phyloP scores from a whole-genome alignment of 2,113 vertebrate genomes.

The Felis chaus region DNA sequence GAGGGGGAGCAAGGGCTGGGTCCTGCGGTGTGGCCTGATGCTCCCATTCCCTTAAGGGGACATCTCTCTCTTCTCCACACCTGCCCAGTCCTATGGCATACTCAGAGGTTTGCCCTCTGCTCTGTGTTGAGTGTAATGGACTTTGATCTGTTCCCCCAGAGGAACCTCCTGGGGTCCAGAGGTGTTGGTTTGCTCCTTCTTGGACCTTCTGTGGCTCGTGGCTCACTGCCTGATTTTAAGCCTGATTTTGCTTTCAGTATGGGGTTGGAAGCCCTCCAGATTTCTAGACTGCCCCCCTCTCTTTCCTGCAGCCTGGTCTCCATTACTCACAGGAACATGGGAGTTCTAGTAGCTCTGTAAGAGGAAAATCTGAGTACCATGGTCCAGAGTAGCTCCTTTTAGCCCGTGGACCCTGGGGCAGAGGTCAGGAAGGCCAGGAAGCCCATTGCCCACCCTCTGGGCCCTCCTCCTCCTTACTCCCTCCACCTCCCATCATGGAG shows the following conservation, averaged over 20 bases:
- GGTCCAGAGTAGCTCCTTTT: neutral
- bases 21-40: neutral
- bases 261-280: neutral
- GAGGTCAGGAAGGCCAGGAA: neutral
- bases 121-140: neutral
- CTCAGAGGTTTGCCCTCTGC: neutral
- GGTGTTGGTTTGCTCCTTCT: neutral
- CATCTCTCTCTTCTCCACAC: neutral
- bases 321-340: neutral
- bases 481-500: neutral
- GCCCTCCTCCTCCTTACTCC: neutral
- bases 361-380: neutral
- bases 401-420: neutral
- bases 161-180: neutral
- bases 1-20: neutral
- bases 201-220: neutral
- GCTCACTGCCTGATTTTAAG: neutral
- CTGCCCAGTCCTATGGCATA: neutral
- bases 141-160: neutral
- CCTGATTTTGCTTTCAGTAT: neutral
- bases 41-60: accelerated
- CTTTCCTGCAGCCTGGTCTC: neutral
- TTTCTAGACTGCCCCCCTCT: neutral
- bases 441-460: neutral
- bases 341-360: neutral